Base-by-base conservation (phyloP, 2,888 invertebrate species). In the Chamaedrilus cognettii region DNA sequence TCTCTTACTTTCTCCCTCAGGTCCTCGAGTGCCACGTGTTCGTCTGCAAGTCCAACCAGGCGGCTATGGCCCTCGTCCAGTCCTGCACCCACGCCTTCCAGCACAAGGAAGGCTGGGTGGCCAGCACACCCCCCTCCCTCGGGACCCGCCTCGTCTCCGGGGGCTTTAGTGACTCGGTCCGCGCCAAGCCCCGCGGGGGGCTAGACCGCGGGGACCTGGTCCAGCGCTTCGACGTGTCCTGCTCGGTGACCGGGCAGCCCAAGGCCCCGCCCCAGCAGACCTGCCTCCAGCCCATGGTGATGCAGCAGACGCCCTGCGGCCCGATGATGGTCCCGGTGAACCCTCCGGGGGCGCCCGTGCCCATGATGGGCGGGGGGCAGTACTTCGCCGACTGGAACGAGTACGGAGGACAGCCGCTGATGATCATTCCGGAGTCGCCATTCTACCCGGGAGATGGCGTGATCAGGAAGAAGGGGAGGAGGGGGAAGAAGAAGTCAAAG, bases 21-120 rank as follows among this genome's bases (percentile, higher is more conserved):
- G n/a, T n/a, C n/a, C 71, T 83, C 11, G 83, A 83, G 67, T 83
- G 83, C 66, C 82, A 82, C 67, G 79, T 78, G 3, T 83, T 82
- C 72, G 72, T 83, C 4, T 78, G 79, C 67, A 73, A 75, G 77
- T 90, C 95, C 67, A 94, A 96, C 84, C 92, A 94, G 82, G 97
- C 98, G 58, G 98, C 98, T 72, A 95, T 98, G 85, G 97, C 98
- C 76, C 88, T 99, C 80, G 97, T 97, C 72, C 88, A 95, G 77
- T 96, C 96, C 85, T 96, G 96, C 86, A 97, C 97, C 85, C 96
- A 97, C 97, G 86, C 96, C 96, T 86, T 95, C 96, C 60, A 97
- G 96, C 85, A 96, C 72, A 52, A 72, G 70, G 68, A 75, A 72
- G 67, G 74, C 63, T 60, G 73, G 73, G 26, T 73, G 69, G 71